Percentiles rank a stretch among this genome's conserved stretches.
Conservation (phyloP, 2,888 invertebrate genomes). For the Papilio demoleus region DNA sequence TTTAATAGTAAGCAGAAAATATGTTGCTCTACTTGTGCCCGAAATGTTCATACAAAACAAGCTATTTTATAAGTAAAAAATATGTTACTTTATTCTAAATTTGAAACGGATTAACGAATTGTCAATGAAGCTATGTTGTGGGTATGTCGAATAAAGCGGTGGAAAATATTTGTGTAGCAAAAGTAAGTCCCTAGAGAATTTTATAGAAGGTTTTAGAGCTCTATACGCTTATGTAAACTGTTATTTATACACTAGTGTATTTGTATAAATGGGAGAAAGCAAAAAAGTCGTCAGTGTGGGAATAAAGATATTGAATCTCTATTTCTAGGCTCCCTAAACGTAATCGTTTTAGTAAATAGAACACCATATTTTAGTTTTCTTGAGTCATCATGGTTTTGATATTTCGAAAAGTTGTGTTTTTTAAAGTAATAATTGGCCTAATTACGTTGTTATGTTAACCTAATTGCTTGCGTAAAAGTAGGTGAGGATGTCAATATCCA, state of each 20-base stretch:
- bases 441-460: no score
- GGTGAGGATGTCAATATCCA: no score
- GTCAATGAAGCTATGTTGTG: background rate
- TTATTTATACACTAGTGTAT: background rate
- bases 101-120: no score
- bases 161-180: background rate
- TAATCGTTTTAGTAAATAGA: background rate
- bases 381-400: background rate
- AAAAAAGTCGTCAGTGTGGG: background rate
- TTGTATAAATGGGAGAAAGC: background rate
- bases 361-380: background rate
- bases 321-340: slow-evolving; percentile 3
- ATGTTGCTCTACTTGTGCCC: background rate
- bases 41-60: no score
- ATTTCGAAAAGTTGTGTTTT: background rate
- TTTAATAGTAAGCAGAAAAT: no score
- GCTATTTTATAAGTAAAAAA: background rate
- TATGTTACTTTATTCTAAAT: background rate
- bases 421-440: no score
- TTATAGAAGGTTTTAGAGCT: background rate
- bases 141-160: background rate
- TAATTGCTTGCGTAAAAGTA: no score
- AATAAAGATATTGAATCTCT: background rate
- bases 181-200: background rate
- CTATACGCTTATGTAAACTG: background rate